Conservation (phyloP, 2,113 vertebrate genomes). For the Daboia siamensis region DNA sequence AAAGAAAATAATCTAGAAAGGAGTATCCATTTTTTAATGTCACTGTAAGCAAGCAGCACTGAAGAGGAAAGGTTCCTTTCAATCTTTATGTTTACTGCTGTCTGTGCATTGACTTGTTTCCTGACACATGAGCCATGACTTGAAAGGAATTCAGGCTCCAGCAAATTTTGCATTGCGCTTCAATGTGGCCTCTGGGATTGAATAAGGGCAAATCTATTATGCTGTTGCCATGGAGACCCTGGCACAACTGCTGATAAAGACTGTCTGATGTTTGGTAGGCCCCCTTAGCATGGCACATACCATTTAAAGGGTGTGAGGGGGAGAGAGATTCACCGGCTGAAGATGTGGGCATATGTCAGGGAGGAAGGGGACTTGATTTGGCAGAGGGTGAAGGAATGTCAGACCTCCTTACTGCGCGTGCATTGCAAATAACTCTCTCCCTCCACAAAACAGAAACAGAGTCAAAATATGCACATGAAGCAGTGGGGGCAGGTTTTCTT, state of each 20-base stretch:
- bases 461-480: slow-evolving; percentile 44
- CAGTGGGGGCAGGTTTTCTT: slow-evolving; percentile 39
- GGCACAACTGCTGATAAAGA: slow-evolving; percentile 83
- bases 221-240: slow-evolving; percentile 90
- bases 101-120: slow-evolving; percentile 72
- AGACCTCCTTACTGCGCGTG: slow-evolving; percentile 46
- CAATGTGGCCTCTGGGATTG: slow-evolving; percentile 82
- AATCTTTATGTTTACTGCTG: slow-evolving; percentile 63
- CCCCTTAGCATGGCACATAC: slow-evolving; percentile 69
- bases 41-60: slow-evolving; percentile 49
- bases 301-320: slow-evolving; percentile 42
- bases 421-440: slow-evolving; percentile 65
- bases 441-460: slow-evolving; percentile 50
- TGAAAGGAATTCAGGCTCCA: slow-evolving; percentile 77
- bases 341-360: slow-evolving; percentile 24
- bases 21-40: slow-evolving; percentile 75
- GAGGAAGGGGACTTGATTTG: slow-evolving; percentile 33
- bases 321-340: background rate
- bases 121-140: slow-evolving; percentile 78
- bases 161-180: slow-evolving; percentile 75
- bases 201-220: slow-evolving; percentile 91
- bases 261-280: slow-evolving; percentile 76
- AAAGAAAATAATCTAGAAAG: slow-evolving; percentile 62
- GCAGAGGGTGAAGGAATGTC: slow-evolving; percentile 64
- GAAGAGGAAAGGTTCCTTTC: slow-evolving; percentile 68